A percentile compares a stretch with the other conserved stretches of the same genome.
These are phyloP conservation scores for Mastomys coucha DNA, from an alignment of 2,113 vertebrate species.

Conservation along the genomic window DNA sequence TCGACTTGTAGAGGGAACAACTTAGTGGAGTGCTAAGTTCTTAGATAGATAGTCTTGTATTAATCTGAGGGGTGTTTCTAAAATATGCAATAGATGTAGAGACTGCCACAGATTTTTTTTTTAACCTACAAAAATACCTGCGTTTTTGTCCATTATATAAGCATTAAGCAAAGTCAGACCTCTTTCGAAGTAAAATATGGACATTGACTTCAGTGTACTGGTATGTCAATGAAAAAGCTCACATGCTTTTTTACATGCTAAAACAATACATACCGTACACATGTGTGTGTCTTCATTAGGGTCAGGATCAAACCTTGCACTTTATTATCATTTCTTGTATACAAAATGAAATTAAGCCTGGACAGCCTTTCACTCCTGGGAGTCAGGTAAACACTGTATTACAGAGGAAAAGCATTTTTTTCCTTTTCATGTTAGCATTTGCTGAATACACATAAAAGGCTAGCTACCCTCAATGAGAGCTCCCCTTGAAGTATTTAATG, in stretches of 20 bases:
- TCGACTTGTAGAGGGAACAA: constrained; percentile 32
- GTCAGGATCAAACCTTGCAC: neutral
- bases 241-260: constrained; percentile 10
- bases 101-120: neutral
- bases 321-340: constrained; percentile 6
- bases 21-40: neutral
- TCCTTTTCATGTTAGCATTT: constrained; percentile 44
- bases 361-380: neutral
- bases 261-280: neutral
- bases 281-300: neutral
- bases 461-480: constrained; percentile 19
- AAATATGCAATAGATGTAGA: neutral
- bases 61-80: constrained; percentile 37
- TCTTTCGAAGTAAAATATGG: neutral
- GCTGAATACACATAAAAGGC: constrained; percentile 22
- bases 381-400: neutral
- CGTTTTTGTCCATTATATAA: neutral
- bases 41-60: neutral
- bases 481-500: constrained; percentile 53
- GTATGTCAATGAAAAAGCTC: neutral
- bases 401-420: constrained; percentile 18
- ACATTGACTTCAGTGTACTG: neutral
- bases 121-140: neutral
- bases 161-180: constrained; percentile 51
- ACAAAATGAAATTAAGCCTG: constrained; percentile 6